Conservation (phyloP, 1,140 invertebrate species). For the Zaprionus vittiger region DNA sequence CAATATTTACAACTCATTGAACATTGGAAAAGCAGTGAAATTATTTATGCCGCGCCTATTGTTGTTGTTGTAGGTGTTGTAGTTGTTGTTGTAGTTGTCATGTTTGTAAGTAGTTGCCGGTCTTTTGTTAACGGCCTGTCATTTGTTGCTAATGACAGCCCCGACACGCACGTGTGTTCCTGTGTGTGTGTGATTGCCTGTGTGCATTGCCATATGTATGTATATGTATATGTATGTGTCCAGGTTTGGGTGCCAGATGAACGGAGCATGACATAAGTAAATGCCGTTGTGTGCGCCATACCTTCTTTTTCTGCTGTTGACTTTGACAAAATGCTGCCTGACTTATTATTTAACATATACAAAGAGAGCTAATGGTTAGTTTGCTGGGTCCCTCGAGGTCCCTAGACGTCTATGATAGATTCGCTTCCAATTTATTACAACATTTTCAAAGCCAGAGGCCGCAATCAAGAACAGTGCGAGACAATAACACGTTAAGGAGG, state of each 20-base stretch:
- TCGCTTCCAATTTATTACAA: slow-evolving; percentile 54
- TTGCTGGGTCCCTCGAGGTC: background rate
- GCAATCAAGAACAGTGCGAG: background rate
- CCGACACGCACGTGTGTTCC: slow-evolving; percentile 13
- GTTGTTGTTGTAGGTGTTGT: background rate
- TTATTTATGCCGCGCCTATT: slow-evolving; percentile 6
- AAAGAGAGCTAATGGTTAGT: slow-evolving; percentile 37
- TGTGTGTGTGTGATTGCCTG: background rate
- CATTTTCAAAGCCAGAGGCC: background rate
- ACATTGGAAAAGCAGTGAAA: slow-evolving; percentile 24
- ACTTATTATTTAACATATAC: slow-evolving; percentile 49
- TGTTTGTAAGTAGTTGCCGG: slow-evolving; percentile 33
- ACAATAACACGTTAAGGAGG: background rate
- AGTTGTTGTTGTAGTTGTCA: slow-evolving; percentile 21
- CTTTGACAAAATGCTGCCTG: slow-evolving; percentile 69
- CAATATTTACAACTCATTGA: slow-evolving; percentile 56
- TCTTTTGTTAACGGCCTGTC: slow-evolving; percentile 39
- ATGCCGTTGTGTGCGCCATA: slow-evolving; percentile 19
- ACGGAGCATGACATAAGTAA: slow-evolving; percentile 31
- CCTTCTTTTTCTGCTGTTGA: slow-evolving; percentile 47
- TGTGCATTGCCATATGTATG: slow-evolving; percentile 1
- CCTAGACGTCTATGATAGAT: slow-evolving; percentile 46
- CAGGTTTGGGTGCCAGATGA: slow-evolving; percentile 11
- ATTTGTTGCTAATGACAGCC: slow-evolving; percentile 48
- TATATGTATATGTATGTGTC: background rate